phyloP scores from a whole-genome alignment of 1,140 invertebrate species.

The Drosophila hydei region DNA sequence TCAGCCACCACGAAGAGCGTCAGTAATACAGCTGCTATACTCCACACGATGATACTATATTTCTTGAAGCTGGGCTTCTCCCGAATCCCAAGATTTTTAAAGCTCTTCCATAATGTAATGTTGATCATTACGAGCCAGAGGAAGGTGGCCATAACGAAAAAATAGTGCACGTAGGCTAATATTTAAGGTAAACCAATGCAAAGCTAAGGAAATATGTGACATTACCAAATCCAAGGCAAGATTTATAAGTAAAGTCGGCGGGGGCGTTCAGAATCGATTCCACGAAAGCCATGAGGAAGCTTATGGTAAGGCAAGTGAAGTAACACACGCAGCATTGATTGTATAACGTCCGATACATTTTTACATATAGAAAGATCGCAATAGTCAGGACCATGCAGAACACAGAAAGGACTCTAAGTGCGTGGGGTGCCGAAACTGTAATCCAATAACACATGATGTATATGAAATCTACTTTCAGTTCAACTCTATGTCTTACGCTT shows the following conservation, averaged over 20 bases:
- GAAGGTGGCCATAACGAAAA: constrained; percentile 87
- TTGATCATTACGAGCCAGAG: constrained; percentile 91
- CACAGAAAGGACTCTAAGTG: constrained; percentile 60
- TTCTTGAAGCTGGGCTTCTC: constrained; percentile 84
- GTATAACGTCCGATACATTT: constrained; percentile 87
- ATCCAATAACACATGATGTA: not conserved
- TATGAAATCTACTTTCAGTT: not conserved
- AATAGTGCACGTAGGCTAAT: constrained; percentile 62
- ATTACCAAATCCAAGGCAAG: too few species aligned
- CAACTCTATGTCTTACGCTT: not conserved
- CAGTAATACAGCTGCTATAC: constrained; percentile 84
- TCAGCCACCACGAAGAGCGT: constrained; percentile 54
- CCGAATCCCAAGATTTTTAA: constrained; percentile 55
- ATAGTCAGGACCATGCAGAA: constrained; percentile 87
- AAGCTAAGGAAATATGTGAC: not conserved
- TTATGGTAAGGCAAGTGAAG: constrained; percentile 86
- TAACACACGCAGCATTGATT: constrained; percentile 89
- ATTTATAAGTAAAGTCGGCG: too few species aligned
- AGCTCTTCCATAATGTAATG: constrained; percentile 89
- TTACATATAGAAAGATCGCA: constrained; percentile 86
- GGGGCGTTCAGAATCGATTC: not conserved
- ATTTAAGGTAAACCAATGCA: not conserved
- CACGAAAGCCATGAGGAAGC: constrained; percentile 83
- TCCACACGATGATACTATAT: constrained; percentile 90
- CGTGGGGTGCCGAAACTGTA: not conserved